Evolutionary conservation across 2,888 invertebrate genomes (phyloP).

Genomic region (Spisula subtruncata): DNA sequence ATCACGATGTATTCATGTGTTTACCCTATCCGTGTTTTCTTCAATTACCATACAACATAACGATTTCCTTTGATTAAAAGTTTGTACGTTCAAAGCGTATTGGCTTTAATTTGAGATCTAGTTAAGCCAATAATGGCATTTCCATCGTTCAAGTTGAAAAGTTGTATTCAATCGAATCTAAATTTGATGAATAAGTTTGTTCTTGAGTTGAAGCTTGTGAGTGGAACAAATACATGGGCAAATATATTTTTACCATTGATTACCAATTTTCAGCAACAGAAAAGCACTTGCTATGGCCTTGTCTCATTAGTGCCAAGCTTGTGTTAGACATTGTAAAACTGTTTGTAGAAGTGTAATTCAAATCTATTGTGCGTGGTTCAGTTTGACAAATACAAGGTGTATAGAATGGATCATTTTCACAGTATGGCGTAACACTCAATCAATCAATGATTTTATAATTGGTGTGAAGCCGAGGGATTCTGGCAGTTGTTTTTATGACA

Average conservation of each 20-base stretch:
- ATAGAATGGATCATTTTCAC: conserved; percentile 3
- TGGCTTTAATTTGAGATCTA: conserved; percentile 12
- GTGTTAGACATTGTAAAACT: background rate
- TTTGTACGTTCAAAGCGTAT: conserved; percentile 10
- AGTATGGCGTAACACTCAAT: background rate
- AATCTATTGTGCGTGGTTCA: background rate
- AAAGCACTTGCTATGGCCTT: background rate
- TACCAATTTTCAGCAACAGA: conserved; percentile 1
- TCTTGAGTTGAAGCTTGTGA: background rate
- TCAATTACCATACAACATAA: background rate
- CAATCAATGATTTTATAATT: background rate
- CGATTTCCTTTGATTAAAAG: background rate
- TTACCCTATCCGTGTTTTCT: background rate
- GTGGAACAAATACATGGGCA: background rate
- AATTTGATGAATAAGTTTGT: conserved; percentile 18
- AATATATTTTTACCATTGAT: conserved; percentile 9
- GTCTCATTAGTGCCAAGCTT: background rate
- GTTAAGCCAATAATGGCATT: background rate
- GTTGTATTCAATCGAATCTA: background rate
- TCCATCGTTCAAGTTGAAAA: background rate
- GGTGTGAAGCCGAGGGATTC: background rate
- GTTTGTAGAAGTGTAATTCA: background rate
- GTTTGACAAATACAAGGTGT: background rate
- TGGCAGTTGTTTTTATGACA: background rate
- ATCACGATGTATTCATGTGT: conserved; percentile 1